phyloP scores from a whole-genome alignment of 2,888 invertebrate species.

The Escarpia spicata region DNA sequence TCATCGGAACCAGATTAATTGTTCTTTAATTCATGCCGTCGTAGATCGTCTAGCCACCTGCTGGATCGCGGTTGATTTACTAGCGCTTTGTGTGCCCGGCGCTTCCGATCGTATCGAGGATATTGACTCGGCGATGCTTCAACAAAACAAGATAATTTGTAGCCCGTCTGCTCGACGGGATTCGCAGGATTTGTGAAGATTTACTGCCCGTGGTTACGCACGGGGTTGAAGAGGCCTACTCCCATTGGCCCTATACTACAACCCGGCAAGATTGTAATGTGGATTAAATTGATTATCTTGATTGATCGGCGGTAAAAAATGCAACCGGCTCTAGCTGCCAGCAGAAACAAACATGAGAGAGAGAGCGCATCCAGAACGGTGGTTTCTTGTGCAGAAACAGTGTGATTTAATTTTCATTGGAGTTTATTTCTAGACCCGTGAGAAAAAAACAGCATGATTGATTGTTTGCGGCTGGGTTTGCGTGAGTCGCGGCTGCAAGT shows the following conservation, averaged over 20 bases:
- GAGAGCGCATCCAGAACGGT: neutral
- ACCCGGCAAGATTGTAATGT: slow-evolving; percentile 10
- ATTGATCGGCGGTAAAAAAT: neutral
- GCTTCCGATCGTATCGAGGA: slow-evolving; percentile 1
- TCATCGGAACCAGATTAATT: neutral
- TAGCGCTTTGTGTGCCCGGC: neutral
- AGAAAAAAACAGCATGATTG: neutral
- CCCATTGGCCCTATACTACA: neutral
- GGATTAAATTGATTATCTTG: slow-evolving; percentile 13
- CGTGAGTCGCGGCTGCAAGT: neutral
- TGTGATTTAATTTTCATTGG: neutral
- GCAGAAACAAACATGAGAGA: neutral
- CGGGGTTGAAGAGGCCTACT: neutral
- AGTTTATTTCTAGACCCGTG: slow-evolving; percentile 9
- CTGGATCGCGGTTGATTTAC: neutral
- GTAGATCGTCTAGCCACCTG: neutral
- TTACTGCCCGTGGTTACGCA: neutral
- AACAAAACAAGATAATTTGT: neutral
- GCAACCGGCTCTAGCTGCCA: neutral
- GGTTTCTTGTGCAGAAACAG: neutral
- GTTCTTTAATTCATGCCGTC: neutral
- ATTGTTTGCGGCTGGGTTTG: neutral
- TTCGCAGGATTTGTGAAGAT: slow-evolving; percentile 5
- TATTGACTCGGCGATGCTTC: neutral
- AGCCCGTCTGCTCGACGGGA: neutral